Evolutionary conservation across 2,888 invertebrate species (phyloP).

Genomic region (Lasius platythorax): DNA sequence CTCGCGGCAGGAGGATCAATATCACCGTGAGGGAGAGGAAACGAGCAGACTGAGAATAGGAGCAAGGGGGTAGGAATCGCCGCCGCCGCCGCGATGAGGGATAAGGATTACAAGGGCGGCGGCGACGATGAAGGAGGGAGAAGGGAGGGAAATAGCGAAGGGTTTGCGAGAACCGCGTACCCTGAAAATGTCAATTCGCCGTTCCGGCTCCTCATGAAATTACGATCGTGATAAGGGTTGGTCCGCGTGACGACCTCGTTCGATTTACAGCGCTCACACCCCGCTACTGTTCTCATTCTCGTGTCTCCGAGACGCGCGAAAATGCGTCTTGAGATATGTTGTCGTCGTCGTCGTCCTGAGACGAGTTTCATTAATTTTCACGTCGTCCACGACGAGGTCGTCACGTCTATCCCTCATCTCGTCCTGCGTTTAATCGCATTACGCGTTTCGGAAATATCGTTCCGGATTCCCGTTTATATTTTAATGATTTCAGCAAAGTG

Average conservation of each 20-base stretch:
- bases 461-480: background rate
- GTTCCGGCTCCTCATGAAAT: constrained; percentile 60
- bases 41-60: constrained; percentile 77
- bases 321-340: background rate
- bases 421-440: background rate
- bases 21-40: constrained; percentile 81
- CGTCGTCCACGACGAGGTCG: background rate
- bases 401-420: background rate
- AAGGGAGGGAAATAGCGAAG: constrained; percentile 6
- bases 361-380: background rate
- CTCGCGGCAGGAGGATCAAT: constrained; percentile 81
- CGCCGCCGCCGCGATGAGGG: constrained; percentile 65
- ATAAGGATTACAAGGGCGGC: constrained; percentile 74
- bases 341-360: background rate
- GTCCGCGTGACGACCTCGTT: constrained; percentile 6
- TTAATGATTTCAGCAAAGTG: background rate
- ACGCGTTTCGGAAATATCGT: background rate
- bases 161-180: constrained; percentile 48
- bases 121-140: background rate
- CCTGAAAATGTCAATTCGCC: constrained; percentile 74
- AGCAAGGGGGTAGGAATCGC: constrained; percentile 73
- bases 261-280: constrained; percentile 27
- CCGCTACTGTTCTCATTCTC: constrained; percentile 1
- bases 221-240: constrained; percentile 61
- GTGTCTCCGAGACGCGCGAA: background rate